A percentile compares a stretch with the other conserved stretches of the same genome.
These are phyloP conservation scores for Lordiphosa fenestrarum DNA, from an alignment of 2,888 invertebrate genomes.

Conservation along the genomic window DNA sequence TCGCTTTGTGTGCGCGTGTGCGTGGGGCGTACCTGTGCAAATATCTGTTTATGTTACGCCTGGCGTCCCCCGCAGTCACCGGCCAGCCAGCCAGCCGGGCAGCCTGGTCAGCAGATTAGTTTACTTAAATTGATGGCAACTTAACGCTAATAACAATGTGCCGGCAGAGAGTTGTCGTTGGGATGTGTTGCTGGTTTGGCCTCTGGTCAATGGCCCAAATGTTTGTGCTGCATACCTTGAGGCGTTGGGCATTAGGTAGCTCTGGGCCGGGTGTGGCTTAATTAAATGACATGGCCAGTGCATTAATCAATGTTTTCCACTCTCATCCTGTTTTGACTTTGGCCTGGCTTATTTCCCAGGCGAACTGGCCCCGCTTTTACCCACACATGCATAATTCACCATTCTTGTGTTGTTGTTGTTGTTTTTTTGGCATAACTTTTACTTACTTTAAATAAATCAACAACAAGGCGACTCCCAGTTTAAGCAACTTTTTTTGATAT, in stretches of 20 bases:
- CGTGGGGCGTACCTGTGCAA: constrained; percentile 57
- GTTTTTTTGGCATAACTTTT: constrained; percentile 61
- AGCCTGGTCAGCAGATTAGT: constrained; percentile 64
- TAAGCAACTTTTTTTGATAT: constrained; percentile 52
- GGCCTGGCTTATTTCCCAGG: constrained; percentile 65
- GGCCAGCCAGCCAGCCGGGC: background rate
- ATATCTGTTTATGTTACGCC: constrained; percentile 66
- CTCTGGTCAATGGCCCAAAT: constrained; percentile 17
- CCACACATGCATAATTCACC: constrained; percentile 58
- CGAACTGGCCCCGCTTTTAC: constrained; percentile 10
- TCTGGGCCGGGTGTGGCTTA: constrained; percentile 29
- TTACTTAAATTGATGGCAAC: constrained; percentile 75
- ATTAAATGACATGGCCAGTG: constrained; percentile 58
- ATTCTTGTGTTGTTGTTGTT: constrained; percentile 37
- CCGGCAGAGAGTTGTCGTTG: constrained; percentile 10
- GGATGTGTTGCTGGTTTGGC: constrained; percentile 19
- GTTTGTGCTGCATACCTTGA: constrained; percentile 43
- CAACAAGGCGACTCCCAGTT: constrained; percentile 32
- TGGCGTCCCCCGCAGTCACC: constrained; percentile 8
- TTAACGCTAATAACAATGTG: constrained; percentile 63
- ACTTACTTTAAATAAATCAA: constrained; percentile 72
- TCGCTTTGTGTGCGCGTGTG: constrained; percentile 39
- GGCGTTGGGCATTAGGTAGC: constrained; percentile 22
- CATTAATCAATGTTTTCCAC: constrained; percentile 57
- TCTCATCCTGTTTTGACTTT: constrained; percentile 19